phyloP scores from a whole-genome alignment of 2,888 invertebrate genomes.

The Cheilosia impressa region DNA sequence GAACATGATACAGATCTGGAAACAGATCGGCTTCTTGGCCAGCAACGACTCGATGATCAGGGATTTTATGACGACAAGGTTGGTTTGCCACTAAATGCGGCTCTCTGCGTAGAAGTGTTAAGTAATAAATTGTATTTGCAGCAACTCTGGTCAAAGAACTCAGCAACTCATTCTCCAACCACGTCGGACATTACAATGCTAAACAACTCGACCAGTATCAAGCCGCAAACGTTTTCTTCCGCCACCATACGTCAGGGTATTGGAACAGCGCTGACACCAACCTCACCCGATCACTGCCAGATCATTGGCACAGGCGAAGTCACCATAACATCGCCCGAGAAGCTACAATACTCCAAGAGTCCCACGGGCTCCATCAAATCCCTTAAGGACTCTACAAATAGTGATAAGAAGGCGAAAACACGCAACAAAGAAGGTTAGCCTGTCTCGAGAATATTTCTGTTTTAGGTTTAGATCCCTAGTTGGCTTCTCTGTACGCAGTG shows the following conservation, averaged over 20 bases:
- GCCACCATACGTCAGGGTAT: conserved; percentile 83
- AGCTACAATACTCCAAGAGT: conserved; percentile 84
- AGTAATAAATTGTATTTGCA: conserved; percentile 52
- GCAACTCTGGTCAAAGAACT: conserved; percentile 80
- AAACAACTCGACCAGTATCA: conserved; percentile 78
- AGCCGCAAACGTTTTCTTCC: conserved; percentile 81
- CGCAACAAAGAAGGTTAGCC: conserved; percentile 83
- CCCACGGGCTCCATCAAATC: conserved; percentile 85
- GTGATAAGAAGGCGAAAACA: conserved; percentile 82
- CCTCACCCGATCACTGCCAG: conserved; percentile 81
- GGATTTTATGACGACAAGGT: conserved; percentile 92
- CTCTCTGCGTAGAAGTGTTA: background rate
- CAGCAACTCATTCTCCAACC: conserved; percentile 77
- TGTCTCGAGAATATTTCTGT: background rate
- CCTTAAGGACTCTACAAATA: conserved; percentile 84
- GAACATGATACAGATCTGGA: conserved; percentile 99
- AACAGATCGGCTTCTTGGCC: conserved; percentile 97
- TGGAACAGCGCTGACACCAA: conserved; percentile 81
- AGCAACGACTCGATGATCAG: conserved; percentile 96
- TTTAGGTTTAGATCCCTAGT: conserved; percentile 26
- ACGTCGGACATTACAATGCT: conserved; percentile 77
- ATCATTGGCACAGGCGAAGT: conserved; percentile 80
- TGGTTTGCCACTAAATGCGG: background rate
- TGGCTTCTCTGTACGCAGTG: conserved; percentile 34
- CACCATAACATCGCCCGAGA: conserved; percentile 81